phyloP scores from a whole-genome alignment of 2,113 vertebrate species.

The Pionites leucogaster region DNA sequence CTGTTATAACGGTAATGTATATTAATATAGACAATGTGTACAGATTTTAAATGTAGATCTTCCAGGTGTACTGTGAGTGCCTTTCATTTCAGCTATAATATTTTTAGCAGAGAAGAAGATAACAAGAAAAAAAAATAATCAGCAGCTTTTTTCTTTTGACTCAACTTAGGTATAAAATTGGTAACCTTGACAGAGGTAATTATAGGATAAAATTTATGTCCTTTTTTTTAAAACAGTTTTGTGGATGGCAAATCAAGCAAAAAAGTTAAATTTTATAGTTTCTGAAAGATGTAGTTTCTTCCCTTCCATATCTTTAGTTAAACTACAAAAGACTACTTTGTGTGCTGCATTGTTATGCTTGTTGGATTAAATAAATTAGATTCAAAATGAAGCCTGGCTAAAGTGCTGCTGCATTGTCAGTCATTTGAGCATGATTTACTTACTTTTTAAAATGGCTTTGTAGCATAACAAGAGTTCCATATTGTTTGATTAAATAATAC shows the following conservation, averaged over 20 bases:
- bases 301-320: neutral
- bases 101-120: neutral
- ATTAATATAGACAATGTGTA: neutral
- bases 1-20: neutral
- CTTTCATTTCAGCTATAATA: neutral
- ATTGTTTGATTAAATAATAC: neutral
- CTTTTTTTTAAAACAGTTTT: conserved; percentile 6
- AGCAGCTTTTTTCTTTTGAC: neutral
- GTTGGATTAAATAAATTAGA: conserved; percentile 12
- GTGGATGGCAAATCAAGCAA: neutral
- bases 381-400: neutral
- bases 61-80: neutral
- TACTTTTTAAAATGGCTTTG: neutral
- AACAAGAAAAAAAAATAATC: neutral
- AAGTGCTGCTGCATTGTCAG: neutral
- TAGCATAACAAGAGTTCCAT: neutral
- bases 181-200: neutral
- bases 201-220: neutral
- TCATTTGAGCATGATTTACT: neutral
- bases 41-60: neutral
- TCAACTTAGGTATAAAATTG: neutral
- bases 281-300: neutral
- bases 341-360: neutral
- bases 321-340: neutral
- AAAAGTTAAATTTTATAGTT: neutral